A percentile compares a stretch with the other conserved stretches of the same genome.
Evolutionary conservation across 2,113 vertebrate genomes (phyloP).

Genomic region (Bos javanicus): DNA sequence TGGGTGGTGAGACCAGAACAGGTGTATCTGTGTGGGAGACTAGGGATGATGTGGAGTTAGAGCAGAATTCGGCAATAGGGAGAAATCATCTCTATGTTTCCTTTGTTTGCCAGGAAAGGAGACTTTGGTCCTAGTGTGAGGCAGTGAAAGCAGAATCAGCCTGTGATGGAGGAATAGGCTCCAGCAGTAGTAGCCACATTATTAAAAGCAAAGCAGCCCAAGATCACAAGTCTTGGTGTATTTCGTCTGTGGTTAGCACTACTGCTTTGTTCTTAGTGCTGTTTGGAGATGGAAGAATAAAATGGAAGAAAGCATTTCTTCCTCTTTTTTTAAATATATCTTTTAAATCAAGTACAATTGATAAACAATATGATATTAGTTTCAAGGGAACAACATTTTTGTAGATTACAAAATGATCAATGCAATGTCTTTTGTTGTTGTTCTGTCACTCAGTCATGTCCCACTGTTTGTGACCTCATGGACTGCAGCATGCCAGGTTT

Average conservation of each 20-base stretch:
- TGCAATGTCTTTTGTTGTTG: background rate
- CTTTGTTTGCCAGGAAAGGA: background rate
- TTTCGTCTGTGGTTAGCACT: background rate
- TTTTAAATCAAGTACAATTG: background rate
- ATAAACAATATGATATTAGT: background rate
- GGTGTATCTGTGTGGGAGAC: fast-evolving
- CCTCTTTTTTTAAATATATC: background rate
- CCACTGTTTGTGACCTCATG: background rate
- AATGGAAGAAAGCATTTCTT: background rate
- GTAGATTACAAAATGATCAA: background rate
- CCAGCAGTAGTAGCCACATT: background rate
- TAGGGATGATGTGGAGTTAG: background rate
- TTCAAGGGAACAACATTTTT: background rate
- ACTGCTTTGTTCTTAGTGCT: background rate
- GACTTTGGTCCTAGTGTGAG: background rate
- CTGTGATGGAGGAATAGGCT: background rate
- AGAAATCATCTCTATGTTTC: background rate
- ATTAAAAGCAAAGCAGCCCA: background rate
- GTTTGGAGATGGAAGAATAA: background rate
- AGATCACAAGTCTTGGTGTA: fast-evolving
- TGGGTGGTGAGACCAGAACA: background rate
- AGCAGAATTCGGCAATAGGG: background rate
- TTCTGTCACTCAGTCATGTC: background rate
- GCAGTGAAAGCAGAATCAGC: background rate
- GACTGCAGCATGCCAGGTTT: background rate